Conservation (phyloP, 2,113 vertebrate genomes). For the Elgaria multicarinata region DNA sequence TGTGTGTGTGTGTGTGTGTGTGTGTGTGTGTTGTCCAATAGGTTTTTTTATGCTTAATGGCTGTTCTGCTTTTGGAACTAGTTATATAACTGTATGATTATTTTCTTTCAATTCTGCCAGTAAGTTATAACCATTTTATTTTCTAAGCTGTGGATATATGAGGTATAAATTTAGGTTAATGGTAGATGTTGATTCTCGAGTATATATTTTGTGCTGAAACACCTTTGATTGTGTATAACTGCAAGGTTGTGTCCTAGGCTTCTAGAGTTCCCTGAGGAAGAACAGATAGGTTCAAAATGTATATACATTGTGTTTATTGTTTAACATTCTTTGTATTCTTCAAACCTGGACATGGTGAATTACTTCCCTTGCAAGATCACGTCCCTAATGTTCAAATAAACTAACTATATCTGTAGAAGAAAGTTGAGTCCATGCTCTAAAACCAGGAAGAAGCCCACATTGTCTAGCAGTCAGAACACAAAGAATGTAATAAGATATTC, state of each 20-base stretch:
- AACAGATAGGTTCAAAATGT: not conserved
- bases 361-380: not conserved
- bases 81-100: not conserved
- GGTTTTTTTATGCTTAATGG: not conserved
- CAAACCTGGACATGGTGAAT: not conserved
- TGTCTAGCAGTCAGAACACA: not conserved
- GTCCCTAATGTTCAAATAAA: not conserved
- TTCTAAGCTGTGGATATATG: not conserved
- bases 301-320: not conserved
- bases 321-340: not conserved
- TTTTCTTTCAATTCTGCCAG: constrained; percentile 3
- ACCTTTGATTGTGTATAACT: constrained; percentile 6
- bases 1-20: not conserved
- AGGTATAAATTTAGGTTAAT: not conserved
- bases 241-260: not conserved
- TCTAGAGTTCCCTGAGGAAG: not conserved
- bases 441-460: not conserved
- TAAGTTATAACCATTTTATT: not conserved
- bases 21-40: constrained; percentile 21
- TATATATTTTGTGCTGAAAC: constrained; percentile 6
- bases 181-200: constrained; percentile 3
- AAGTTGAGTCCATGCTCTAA: not conserved
- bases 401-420: not conserved
- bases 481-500: not conserved
- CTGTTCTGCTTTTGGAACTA: not conserved